phyloP scores from a whole-genome alignment of 2,797 vertebrate genomes.

The Neosilurus hyrtlii region DNA sequence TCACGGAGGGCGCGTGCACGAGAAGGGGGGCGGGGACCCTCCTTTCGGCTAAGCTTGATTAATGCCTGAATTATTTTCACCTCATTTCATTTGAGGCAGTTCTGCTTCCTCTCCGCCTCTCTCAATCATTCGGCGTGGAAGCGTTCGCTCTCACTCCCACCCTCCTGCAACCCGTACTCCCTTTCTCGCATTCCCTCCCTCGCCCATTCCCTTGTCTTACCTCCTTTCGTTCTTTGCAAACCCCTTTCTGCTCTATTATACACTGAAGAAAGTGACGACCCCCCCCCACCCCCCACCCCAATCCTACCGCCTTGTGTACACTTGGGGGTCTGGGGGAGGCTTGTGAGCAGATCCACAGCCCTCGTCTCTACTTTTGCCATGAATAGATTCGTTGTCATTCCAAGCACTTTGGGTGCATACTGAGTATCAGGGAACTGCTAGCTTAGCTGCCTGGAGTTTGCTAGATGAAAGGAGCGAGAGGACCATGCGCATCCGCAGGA shows the following conservation, averaged over 20 bases:
- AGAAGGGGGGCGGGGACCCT: slow-evolving; percentile 57
- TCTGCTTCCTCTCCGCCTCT: slow-evolving; percentile 82
- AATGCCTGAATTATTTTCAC: slow-evolving; percentile 86
- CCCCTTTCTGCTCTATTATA: slow-evolving; percentile 52
- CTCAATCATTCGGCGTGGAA: slow-evolving; percentile 81
- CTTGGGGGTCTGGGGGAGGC: slow-evolving; percentile 32
- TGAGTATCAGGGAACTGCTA: slow-evolving; percentile 72
- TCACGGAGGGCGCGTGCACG: slow-evolving; percentile 60
- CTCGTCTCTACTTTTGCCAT: slow-evolving; percentile 74
- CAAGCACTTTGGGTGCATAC: slow-evolving; percentile 78
- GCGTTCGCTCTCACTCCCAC: slow-evolving; percentile 61
- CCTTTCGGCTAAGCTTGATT: slow-evolving; percentile 81
- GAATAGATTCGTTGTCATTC: slow-evolving; percentile 79
- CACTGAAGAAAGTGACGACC: slow-evolving; percentile 40
- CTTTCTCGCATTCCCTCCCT: slow-evolving; percentile 53
- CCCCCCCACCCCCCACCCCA: slow-evolving; percentile 37
- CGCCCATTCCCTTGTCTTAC: slow-evolving; percentile 49
- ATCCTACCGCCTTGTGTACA: slow-evolving; percentile 32
- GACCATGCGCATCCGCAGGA: slow-evolving; percentile 53
- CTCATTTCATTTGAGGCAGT: slow-evolving; percentile 85
- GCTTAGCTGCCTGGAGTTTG: slow-evolving; percentile 68
- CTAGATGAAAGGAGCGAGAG: slow-evolving; percentile 51
- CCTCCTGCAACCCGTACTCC: slow-evolving; percentile 43
- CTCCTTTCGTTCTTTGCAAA: slow-evolving; percentile 49
- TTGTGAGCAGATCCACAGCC: slow-evolving; percentile 74